Base-by-base conservation (phyloP, 2,888 invertebrate genomes). In the Lucinisca nassula region DNA sequence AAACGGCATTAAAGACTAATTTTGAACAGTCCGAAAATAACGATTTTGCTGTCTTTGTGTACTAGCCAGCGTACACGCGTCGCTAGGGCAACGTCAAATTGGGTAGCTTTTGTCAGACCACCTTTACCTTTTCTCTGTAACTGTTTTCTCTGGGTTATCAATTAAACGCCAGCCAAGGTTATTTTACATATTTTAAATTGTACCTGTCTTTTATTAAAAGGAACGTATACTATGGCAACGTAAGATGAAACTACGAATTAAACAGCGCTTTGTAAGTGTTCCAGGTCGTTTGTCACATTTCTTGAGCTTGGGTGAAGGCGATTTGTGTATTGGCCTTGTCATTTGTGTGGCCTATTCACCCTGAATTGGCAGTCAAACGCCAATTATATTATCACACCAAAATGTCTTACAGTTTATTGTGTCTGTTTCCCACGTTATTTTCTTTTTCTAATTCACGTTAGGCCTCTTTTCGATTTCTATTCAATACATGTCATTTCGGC, bases 271-370 rank as follows among this genome's bases (percentile, higher is more conserved):
- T 61, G 61, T 61, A 61, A 61, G 27, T 27, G 24, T 61, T 61
- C 30, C 30, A 61, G 6, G 1, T 17, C 30, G 30, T 24, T 61
- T 61, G 17, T 61, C 61, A 61, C 30, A 6, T 24, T 61, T 61
- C 17, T 61, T 17, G 8, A 17, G 61, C 30, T 8, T 61, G 61
- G 6, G 6, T 17, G 30, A 27, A 61, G 61, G 21, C 30, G 17
- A 30, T 61, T 61, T 61, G 30, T 30, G 61, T 61, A 30, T 61
- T 24, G n/a, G 55, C n/a, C 55, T 55, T 14, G 55, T 55, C 55
- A 55, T 55, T 55, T 55, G 67, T 21, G 67, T 67, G 67, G 67
- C 67, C 67, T 67, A 27, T 67, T 67, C 67, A 67, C 67, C 67
- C 30, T 35, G 17, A 35, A 30, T 30, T 67, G 35, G 35, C 24